Conservation (phyloP, 2,888 invertebrate genomes). For the Sylvicola cinctus region DNA sequence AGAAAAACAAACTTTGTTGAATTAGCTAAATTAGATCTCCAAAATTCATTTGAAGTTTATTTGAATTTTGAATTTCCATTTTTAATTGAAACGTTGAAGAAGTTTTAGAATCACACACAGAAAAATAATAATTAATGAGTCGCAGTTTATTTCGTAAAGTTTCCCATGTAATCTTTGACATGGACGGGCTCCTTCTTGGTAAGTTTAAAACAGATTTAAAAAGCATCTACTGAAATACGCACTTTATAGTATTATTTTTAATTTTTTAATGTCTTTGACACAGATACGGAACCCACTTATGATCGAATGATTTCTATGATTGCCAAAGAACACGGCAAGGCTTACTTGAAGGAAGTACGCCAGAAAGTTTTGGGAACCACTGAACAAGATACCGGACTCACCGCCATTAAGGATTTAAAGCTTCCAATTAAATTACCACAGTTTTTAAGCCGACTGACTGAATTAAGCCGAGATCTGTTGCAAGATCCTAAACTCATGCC, state of each 20-base stretch:
- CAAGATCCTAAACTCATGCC: slow-evolving; percentile 37
- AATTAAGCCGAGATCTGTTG: slow-evolving; percentile 23
- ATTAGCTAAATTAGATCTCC: too few species aligned
- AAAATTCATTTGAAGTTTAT: too few species aligned
- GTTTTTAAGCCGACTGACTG: slow-evolving; percentile 38
- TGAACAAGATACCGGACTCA: slow-evolving; percentile 44
- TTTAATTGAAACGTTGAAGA: too few species aligned
- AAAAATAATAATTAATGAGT: too few species aligned
- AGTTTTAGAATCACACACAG: too few species aligned
- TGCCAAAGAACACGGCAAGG: slow-evolving; percentile 48
- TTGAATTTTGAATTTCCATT: too few species aligned
- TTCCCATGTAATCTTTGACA: slow-evolving; percentile 37
- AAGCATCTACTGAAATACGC: too few species aligned
- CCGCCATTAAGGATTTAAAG: slow-evolving; percentile 41
- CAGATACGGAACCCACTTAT: slow-evolving; percentile 69
- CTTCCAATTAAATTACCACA: slow-evolving; percentile 46
- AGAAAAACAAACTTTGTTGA: too few species aligned
- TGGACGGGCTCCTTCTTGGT: slow-evolving; percentile 41
- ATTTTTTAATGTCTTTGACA: slow-evolving; percentile 12
- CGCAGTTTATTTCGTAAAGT: slow-evolving; percentile 17
- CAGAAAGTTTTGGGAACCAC: slow-evolving; percentile 56
- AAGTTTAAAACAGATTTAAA: too few species aligned
- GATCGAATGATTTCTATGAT: slow-evolving; percentile 48
- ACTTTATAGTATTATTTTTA: too few species aligned
- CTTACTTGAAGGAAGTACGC: slow-evolving; percentile 61